These are phyloP conservation scores for Scaptomyza cyrtandrae DNA, from an alignment of 2,888 invertebrate species.

Conservation along the genomic window DNA sequence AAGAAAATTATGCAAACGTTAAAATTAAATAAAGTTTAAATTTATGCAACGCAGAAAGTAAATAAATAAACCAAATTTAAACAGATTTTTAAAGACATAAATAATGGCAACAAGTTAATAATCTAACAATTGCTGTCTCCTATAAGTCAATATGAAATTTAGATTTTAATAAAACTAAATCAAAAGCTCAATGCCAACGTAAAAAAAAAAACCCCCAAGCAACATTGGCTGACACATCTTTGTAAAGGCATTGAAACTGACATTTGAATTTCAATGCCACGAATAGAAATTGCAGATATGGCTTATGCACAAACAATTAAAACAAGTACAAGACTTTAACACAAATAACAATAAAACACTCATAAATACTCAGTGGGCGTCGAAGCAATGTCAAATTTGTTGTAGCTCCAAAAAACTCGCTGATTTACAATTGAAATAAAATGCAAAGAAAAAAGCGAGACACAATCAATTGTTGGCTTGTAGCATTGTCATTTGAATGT, in stretches of 20 bases:
- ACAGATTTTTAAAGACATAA: neutral
- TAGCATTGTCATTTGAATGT: constrained; percentile 40
- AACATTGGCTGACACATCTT: constrained; percentile 64
- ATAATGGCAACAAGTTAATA: neutral
- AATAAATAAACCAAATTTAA: neutral
- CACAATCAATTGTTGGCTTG: constrained; percentile 46
- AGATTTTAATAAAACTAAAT: constrained; percentile 30
- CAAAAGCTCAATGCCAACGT: constrained; percentile 48
- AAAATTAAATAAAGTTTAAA: constrained; percentile 13
- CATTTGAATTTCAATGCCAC: constrained; percentile 71
- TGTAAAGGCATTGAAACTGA: constrained; percentile 61
- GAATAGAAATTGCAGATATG: constrained; percentile 69
- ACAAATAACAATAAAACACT: constrained; percentile 10
- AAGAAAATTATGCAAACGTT: constrained; percentile 44
- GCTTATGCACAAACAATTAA: constrained; percentile 24
- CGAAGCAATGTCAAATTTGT: constrained; percentile 68
- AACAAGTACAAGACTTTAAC: constrained; percentile 15
- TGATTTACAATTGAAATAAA: constrained; percentile 50
- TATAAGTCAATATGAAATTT: constrained; percentile 20
- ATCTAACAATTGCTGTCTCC: neutral
- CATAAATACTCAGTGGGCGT: constrained; percentile 63
- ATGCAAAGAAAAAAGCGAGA: constrained; percentile 30
- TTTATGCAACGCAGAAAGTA: neutral
- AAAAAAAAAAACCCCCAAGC: constrained; percentile 34
- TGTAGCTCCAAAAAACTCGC: constrained; percentile 27